Conservation (phyloP, 2,797 vertebrate species). For the Trachops cirrhosus region DNA sequence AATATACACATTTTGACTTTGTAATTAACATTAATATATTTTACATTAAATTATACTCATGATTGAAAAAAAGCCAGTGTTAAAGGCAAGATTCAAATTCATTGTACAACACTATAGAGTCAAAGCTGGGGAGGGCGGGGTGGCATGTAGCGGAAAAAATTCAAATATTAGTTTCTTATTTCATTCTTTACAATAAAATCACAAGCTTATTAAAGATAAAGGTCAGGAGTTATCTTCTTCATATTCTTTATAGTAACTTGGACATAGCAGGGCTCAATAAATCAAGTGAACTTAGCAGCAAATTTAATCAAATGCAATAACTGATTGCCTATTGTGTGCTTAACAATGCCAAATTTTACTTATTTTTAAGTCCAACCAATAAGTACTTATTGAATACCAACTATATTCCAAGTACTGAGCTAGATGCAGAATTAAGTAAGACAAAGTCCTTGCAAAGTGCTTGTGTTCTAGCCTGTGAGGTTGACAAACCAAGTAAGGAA, state of each 20-base stretch:
- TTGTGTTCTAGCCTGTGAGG: neutral
- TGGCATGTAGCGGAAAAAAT: neutral
- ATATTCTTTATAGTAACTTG: neutral
- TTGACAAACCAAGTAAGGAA: neutral
- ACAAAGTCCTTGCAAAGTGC: neutral
- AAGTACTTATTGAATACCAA: neutral
- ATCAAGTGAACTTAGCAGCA: neutral
- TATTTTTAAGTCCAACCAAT: neutral
- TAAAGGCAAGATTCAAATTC: neutral
- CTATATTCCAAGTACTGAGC: neutral
- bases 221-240: neutral
- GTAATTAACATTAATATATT: constrained; percentile 17
- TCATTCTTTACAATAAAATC: constrained; percentile 10
- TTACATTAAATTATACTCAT: neutral
- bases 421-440: neutral
- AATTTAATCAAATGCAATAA: neutral
- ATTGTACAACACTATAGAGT: neutral
- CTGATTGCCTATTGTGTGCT: neutral
- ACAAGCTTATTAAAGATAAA: constrained; percentile 2
- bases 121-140: neutral
- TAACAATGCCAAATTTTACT: constrained; percentile 28
- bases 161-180: constrained; percentile 7
- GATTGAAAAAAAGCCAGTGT: neutral
- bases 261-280: neutral
- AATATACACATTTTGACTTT: neutral